phyloP scores from a whole-genome alignment of 2,113 vertebrate genomes.

The Neopipo cinnamomea region DNA sequence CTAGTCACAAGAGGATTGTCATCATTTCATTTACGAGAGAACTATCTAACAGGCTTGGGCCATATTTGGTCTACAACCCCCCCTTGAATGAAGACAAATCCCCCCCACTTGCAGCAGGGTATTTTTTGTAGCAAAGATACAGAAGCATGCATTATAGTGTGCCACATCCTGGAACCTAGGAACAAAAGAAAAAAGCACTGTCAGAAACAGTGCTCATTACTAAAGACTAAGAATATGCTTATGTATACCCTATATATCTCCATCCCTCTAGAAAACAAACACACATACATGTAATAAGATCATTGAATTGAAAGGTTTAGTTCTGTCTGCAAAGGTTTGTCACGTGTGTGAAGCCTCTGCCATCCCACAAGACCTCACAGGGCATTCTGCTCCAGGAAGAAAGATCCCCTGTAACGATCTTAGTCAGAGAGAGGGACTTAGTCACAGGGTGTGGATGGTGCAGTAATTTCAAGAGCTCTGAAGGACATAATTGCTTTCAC shows the following conservation, averaged over 20 bases:
- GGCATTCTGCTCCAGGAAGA: background rate
- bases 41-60: constrained; percentile 34
- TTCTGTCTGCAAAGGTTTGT: background rate
- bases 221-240: background rate
- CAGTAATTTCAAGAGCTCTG: background rate
- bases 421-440: background rate
- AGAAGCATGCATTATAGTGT: background rate
- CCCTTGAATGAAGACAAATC: background rate
- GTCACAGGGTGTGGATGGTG: background rate
- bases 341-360: background rate
- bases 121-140: background rate
- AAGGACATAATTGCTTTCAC: background rate
- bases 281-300: background rate
- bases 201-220: background rate
- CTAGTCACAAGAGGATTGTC: constrained; percentile 66
- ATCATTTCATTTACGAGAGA: constrained; percentile 49
- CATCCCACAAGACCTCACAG: background rate
- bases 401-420: background rate
- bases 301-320: background rate
- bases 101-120: background rate
- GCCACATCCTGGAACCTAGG: background rate
- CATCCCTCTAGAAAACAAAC: background rate
- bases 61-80: constrained; percentile 22
- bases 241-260: background rate
- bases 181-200: background rate